Conservation (phyloP, 2,888 invertebrate genomes). For the Fragum whitleyi region DNA sequence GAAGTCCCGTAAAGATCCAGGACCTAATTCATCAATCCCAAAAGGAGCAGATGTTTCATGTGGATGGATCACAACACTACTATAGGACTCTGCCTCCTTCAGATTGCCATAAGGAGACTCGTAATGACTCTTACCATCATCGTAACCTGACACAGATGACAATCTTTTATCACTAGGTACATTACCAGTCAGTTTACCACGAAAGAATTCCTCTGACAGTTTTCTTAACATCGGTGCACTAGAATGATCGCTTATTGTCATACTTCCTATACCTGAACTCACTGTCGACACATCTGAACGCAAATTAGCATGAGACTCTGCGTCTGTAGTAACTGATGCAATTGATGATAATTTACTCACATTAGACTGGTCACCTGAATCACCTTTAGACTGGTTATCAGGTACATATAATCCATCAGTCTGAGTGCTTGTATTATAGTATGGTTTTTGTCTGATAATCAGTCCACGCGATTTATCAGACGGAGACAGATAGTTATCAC, state of each 20-base stretch:
- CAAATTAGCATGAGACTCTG: conserved; percentile 13
- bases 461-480: conserved; percentile 56
- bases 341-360: conserved; percentile 45
- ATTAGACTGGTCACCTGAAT: conserved; percentile 68
- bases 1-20: conserved; percentile 66
- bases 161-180: conserved; percentile 66
- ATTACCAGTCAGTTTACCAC: conserved; percentile 63
- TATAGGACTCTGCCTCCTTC: conserved; percentile 79
- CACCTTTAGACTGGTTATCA: conserved; percentile 43
- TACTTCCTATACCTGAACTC: conserved; percentile 62
- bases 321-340: conserved; percentile 1
- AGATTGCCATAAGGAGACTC: conserved; percentile 71
- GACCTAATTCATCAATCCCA: conserved; percentile 75
- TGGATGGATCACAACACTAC: conserved; percentile 79
- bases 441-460: conserved; percentile 78
- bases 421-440: conserved; percentile 82
- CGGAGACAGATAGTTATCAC: conserved; percentile 37
- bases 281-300: conserved; percentile 55
- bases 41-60: conserved; percentile 73
- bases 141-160: conserved; percentile 72
- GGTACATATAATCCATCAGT: conserved; percentile 69
- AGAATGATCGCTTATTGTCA: conserved; percentile 63
- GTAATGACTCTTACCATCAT: conserved; percentile 67
- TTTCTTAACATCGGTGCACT: conserved; percentile 80
- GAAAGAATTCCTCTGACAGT: conserved; percentile 80